phyloP scores from a whole-genome alignment of 64 coral and sea anemone species.

The Actinia equina region DNA sequence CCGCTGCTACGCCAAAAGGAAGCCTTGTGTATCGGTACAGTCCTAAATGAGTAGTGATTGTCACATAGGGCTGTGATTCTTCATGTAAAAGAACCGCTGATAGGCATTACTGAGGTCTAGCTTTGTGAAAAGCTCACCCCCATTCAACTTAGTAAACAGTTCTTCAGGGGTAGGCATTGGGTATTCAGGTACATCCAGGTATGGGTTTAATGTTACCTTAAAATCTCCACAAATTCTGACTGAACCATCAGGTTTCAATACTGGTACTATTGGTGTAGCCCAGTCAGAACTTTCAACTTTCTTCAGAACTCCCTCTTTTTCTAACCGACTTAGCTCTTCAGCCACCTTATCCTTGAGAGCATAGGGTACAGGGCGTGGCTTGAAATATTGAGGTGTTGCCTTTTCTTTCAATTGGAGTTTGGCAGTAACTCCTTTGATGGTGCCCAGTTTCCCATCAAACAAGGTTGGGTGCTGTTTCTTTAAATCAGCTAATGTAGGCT shows the following conservation, averaged over 20 bases:
- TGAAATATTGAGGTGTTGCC: slow-evolving; percentile 18
- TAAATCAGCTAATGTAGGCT: too few species aligned
- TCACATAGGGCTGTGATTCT: slow-evolving; percentile 26
- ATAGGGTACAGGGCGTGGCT: slow-evolving; percentile 44
- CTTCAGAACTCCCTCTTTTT: slow-evolving; percentile 46
- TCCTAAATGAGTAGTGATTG: slow-evolving; percentile 37
- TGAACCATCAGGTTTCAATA: too few species aligned
- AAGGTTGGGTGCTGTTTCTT: neutral
- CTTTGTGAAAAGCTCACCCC: too few species aligned
- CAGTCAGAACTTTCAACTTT: slow-evolving; percentile 59
- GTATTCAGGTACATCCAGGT: too few species aligned
- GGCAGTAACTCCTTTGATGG: slow-evolving; percentile 1
- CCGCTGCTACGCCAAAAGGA: slow-evolving; percentile 37
- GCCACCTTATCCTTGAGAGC: slow-evolving; percentile 24
- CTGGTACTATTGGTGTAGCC: too few species aligned
- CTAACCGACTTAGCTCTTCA: slow-evolving; percentile 26
- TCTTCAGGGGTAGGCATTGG: too few species aligned
- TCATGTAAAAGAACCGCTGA: slow-evolving; percentile 42
- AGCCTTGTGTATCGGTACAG: slow-evolving; percentile 41
- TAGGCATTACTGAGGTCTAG: slow-evolving; percentile 57
- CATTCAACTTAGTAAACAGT: too few species aligned
- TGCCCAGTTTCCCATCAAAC: neutral
- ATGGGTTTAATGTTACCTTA: too few species aligned
- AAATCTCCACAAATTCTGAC: too few species aligned
- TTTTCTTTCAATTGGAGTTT: slow-evolving; percentile 27